Conservation (phyloP, 2,113 vertebrate genomes). For the Cairina moschata region DNA sequence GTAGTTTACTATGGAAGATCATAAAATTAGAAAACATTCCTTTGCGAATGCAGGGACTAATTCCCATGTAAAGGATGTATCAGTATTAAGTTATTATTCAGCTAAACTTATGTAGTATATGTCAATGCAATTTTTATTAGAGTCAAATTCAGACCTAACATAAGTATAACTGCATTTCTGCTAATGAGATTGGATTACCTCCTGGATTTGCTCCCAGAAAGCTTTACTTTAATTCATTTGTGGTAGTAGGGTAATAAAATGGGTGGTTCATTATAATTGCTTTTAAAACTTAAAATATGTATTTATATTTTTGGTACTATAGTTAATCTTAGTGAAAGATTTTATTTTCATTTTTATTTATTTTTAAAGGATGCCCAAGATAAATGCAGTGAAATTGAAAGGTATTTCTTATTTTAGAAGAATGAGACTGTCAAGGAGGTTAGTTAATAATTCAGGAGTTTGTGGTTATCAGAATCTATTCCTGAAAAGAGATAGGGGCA, state of each 20-base stretch:
- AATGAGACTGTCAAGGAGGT: slow-evolving; percentile 4
- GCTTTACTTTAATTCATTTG: slow-evolving; percentile 34
- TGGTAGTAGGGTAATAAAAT: slow-evolving; percentile 38
- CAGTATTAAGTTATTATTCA: neutral
- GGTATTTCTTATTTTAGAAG: slow-evolving; percentile 47
- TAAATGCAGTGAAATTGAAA: neutral
- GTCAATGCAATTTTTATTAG: slow-evolving; percentile 43
- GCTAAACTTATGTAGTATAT: neutral
- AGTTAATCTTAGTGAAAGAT: slow-evolving; percentile 2
- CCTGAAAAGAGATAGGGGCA: slow-evolving; percentile 52
- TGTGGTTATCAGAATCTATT: slow-evolving; percentile 46
- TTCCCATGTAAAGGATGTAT: neutral
- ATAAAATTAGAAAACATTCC: neutral
- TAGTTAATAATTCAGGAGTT: slow-evolving; percentile 61
- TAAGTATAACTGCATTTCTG: slow-evolving; percentile 45
- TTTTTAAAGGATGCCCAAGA: neutral
- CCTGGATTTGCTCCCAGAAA: slow-evolving; percentile 30
- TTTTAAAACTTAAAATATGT: slow-evolving; percentile 1
- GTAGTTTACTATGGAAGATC: neutral
- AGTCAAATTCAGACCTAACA: slow-evolving; percentile 7
- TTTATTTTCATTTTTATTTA: neutral
- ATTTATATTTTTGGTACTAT: neutral
- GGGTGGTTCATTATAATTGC: neutral
- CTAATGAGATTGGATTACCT: slow-evolving; percentile 44
- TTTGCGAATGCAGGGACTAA: neutral